Evolutionary conservation across 2,113 vertebrate species (phyloP).

Genomic region (Pedetes capensis): DNA sequence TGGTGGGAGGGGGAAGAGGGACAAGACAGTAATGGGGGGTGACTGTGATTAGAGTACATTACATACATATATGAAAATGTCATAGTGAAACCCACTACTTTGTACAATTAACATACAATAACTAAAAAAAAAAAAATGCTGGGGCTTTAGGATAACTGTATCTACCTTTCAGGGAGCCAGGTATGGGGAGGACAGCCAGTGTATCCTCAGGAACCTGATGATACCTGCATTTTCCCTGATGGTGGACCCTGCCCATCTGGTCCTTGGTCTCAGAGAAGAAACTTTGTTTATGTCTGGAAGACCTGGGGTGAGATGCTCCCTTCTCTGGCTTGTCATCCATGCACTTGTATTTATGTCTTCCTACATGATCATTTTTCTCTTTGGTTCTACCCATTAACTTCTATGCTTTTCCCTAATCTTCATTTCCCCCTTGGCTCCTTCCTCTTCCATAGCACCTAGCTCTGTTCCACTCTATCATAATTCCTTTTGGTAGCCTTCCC

Average conservation of each 20-base stretch:
- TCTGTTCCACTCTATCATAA: neutral
- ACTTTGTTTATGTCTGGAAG: conserved; percentile 95
- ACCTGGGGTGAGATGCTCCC: conserved; percentile 86
- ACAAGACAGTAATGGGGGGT: no score
- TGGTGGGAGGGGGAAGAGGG: no score
- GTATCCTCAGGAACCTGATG: conserved; percentile 83
- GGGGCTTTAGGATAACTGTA: neutral
- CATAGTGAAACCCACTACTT: no score
- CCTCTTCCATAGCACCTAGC: neutral
- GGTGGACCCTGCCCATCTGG: conserved; percentile 83
- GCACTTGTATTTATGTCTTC: conserved; percentile 5
- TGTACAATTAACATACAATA: no score
- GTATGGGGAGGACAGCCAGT: conserved; percentile 86
- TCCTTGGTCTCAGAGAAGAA: conserved; percentile 79
- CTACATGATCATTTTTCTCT: neutral
- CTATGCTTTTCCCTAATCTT: neutral
- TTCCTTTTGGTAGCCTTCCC: neutral
- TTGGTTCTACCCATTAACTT: neutral
- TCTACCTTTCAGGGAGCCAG: conserved; percentile 83
- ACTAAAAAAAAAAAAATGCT: neutral
- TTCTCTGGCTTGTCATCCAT: neutral
- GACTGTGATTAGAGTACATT: no score
- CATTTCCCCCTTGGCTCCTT: neutral
- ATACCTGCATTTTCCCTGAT: conserved; percentile 87
- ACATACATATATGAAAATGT: no score